phyloP scores from a whole-genome alignment of 2,888 invertebrate species.

The Scaptomyza flava region DNA sequence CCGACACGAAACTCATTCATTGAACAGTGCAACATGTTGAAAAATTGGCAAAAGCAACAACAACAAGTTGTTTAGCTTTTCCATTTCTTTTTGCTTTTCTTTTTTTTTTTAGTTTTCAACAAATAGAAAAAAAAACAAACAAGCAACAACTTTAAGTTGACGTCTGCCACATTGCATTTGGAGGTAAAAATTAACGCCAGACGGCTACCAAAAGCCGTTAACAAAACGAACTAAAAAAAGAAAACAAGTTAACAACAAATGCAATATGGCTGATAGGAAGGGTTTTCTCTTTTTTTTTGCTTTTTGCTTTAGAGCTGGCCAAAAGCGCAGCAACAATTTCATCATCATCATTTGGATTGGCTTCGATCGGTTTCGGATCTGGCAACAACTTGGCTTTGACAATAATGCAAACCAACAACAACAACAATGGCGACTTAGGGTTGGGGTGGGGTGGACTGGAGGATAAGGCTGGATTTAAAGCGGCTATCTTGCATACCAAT shows the following conservation, averaged over 20 bases:
- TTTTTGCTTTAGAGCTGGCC: slow-evolving; percentile 15
- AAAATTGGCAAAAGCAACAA: slow-evolving; percentile 35
- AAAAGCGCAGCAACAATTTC: slow-evolving; percentile 51
- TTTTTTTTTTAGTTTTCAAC: background rate
- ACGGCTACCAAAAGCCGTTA: slow-evolving; percentile 50
- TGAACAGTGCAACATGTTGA: slow-evolving; percentile 37
- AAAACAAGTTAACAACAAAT: slow-evolving; percentile 31
- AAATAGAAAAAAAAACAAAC: background rate
- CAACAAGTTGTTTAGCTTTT: slow-evolving; percentile 49
- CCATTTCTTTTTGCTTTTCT: slow-evolving; percentile 50
- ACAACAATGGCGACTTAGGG: slow-evolving; percentile 57
- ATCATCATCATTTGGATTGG: slow-evolving; percentile 64
- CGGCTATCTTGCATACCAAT: slow-evolving; percentile 69
- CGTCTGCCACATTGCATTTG: slow-evolving; percentile 28
- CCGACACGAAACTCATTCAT: slow-evolving; percentile 70
- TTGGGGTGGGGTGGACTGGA: background rate
- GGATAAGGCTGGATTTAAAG: background rate
- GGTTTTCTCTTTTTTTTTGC: slow-evolving; percentile 66
- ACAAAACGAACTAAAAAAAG: slow-evolving; percentile 28
- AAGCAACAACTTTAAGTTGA: slow-evolving; percentile 12
- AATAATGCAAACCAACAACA: slow-evolving; percentile 23
- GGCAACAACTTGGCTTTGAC: slow-evolving; percentile 33
- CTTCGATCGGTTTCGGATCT: slow-evolving; percentile 22
- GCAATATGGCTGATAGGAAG: slow-evolving; percentile 49
- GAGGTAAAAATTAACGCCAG: slow-evolving; percentile 31